Evolutionary conservation across 2,797 vertebrate species (phyloP), one percentile per base, ranked within the genome.

Genomic region (Tenualosa ilisha): DNA sequence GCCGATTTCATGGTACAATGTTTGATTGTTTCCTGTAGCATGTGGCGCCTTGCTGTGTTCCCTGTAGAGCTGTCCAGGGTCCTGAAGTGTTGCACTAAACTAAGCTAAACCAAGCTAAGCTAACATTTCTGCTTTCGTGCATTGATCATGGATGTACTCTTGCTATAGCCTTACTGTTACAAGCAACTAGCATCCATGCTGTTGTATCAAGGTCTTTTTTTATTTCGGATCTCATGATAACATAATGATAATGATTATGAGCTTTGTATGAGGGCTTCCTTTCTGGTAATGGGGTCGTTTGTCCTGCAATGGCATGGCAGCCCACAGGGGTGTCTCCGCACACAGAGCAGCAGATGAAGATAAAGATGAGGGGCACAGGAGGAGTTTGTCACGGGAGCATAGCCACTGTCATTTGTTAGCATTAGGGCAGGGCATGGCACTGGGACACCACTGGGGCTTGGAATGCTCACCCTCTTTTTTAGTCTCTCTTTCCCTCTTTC

Each of bases 401-500:
- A 46, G 72, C 72, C 72, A 46, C 37, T 79, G 68, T 75, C 68
- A 79, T 79, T 79, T 79, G 72, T 79, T 40, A 79, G 40, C 37
- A 79, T 79, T 79, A 79, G 40, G 26, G 17, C 72, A 79, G 40
- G 26, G 17, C 72, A 79, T 79, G 72, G 37, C 40, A 20, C 4
- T 79, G 40, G 72, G 72, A 79, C 72, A 43, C 72, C 26, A 15
- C 3, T 31, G 40, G 72, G 72, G 72, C 15, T 46, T 46, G 3
- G 68, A 72, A 72, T 72, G 68, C 65, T 40, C 13, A 12, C 31
- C 17, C 2, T 40, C 13, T 75, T 17, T 75, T 20, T 43, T n/a
- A 12, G 24, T 6, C 68, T 75, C 37, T 43, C 13, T 37, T 37
- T 13, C 15, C 37, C 26, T 26, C 3, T 72, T 40, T 79, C 20